Evolutionary conservation across 2,113 vertebrate species (phyloP), one percentile per base, ranked within the genome.

Genomic region (Gallinago media): DNA sequence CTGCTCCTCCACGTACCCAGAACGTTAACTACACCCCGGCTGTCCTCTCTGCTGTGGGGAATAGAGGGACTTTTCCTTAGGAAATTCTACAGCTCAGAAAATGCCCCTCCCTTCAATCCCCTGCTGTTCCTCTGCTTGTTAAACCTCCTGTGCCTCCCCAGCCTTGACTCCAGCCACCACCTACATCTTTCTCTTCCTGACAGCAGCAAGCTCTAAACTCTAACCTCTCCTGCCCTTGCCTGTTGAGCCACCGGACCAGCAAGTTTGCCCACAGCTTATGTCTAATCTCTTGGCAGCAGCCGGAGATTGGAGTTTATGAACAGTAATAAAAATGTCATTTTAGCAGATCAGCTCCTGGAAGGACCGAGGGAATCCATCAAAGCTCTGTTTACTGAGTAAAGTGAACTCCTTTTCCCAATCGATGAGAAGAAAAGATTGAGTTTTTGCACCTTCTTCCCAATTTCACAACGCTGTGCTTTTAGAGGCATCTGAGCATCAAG

Each of bases 271-370:
- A 99, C 98, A 99, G 99, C 99, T 99, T 99, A 99, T 98, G 97
- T 96, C 97, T 99, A 99, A 99, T 99, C 99, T 99, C 98, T 96
- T 92, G 87, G 97, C 98, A 98, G 98, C 98, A 98, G 98, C 97
- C 90, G 62, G 99, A 99, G 99, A 99, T 98, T 97, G 97, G 98
- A 99, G 98, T 99, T 99, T 99, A 99, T 99, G 99, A 99, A 99
- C 99, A 99, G 99, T 99, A 99, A 99, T 99, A 99, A 99, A 99
- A 99, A 99, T 99, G 99, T 99, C 99, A 99, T 99, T 99, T 99
- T 99, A 99, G 98, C 97, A 98, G 99, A 97, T 98, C 98, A 99
- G 98, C 98, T 98, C 85, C 96, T 96, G 94, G 98, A 98, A 97
- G 97, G 92, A 98, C 97, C 97, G 92, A 93, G 98, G 98, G 98